A percentile compares a stretch with the other conserved stretches of the same genome.
phyloP scores from a whole-genome alignment of 2,113 vertebrate genomes.

The Dromas ardeola region DNA sequence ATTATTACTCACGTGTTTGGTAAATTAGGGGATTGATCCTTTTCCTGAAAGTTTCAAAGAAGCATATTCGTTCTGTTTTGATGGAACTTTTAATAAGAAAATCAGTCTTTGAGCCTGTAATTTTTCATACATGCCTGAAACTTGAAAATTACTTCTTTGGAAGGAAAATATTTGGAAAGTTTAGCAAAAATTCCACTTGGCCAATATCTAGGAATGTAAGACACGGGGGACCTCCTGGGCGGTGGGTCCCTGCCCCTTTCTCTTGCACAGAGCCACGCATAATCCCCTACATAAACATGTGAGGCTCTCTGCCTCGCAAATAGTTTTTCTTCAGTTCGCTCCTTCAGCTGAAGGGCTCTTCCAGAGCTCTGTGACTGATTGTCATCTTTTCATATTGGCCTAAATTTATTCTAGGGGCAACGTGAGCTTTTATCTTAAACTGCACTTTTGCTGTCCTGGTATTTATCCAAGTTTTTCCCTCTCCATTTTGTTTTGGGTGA shows the following conservation, averaged over 20 bases:
- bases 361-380: neutral
- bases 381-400: neutral
- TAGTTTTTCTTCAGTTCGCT: neutral
- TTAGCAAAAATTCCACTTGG: neutral
- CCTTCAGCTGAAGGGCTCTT: neutral
- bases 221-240: neutral
- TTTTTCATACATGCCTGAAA: neutral
- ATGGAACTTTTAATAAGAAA: neutral
- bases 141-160: neutral
- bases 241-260: neutral
- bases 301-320: neutral
- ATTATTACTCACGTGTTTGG: neutral
- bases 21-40: neutral
- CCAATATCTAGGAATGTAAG: neutral
- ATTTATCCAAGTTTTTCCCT: neutral
- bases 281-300: neutral
- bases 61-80: neutral
- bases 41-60: neutral
- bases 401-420: neutral
- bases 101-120: neutral
- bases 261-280: neutral
- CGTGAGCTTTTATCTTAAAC: neutral
- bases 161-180: neutral
- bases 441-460: neutral
- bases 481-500: neutral